These are phyloP conservation scores for Monomorium pharaonis DNA, from an alignment of 1,140 invertebrate species.

Conservation along the genomic window DNA sequence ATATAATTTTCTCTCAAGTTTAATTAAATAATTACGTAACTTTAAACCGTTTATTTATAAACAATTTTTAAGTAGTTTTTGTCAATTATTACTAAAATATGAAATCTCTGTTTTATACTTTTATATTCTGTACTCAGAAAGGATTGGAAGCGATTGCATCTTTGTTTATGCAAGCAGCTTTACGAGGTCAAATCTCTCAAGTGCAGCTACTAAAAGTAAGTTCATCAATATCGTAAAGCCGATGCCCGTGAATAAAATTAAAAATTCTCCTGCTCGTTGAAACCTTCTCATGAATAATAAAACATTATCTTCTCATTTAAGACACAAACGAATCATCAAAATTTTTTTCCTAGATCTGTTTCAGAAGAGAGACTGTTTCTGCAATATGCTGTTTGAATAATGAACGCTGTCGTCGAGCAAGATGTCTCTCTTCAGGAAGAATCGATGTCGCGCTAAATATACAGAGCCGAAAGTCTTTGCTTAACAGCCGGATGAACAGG, in stretches of 20 bases:
- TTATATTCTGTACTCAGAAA: not conserved
- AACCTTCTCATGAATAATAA: slow-evolving; percentile 1
- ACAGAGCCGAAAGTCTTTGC: slow-evolving; percentile 34
- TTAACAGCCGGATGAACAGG: slow-evolving; percentile 31
- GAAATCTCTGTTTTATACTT: not conserved
- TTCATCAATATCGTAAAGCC: not conserved
- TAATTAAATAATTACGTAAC: not conserved
- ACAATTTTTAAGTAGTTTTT: not conserved
- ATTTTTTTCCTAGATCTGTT: not conserved
- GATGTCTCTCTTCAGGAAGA: slow-evolving; percentile 28
- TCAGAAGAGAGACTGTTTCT: slow-evolving; percentile 2
- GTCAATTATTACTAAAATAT: not conserved
- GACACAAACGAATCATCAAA: slow-evolving; percentile 6
- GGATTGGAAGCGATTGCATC: not conserved
- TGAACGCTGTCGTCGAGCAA: not conserved
- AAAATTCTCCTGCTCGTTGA: not conserved
- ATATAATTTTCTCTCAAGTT: not conserved
- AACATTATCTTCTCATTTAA: not conserved
- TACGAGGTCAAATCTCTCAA: not conserved
- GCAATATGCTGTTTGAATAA: slow-evolving; percentile 23
- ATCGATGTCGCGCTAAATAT: slow-evolving; percentile 62
- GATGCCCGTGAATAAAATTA: not conserved
- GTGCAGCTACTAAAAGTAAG: not conserved
- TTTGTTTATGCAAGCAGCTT: slow-evolving; percentile 16
- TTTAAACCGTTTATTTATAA: not conserved